Base-by-base conservation (phyloP, 2,888 invertebrate species). In the Colostygia pectinataria region DNA sequence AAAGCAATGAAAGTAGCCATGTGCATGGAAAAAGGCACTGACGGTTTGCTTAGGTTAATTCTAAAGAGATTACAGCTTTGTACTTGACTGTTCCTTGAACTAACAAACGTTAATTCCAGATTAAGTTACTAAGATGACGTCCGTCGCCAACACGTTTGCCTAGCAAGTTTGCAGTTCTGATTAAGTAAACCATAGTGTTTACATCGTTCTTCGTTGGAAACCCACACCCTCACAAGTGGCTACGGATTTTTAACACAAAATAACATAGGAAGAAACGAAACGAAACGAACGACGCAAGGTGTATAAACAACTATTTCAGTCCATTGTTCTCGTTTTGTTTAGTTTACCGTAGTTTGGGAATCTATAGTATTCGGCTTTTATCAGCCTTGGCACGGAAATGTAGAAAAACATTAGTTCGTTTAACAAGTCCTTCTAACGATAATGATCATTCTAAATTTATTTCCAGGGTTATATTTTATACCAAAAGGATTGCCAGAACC, bases 151-250 rank as follows among this genome's bases (percentile, higher is more conserved):
- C 31, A 49, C 47, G 47, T 57, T 57, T 52, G 50, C 43, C 41
- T 34, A 49, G 45, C 37, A 52, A 57, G 55, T 57, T 59, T 57
- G 48, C 49, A 40, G 40, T 57, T 48, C 33, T 43, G 55, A 57
- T 60, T 55, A 54, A 47, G 49, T 57, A 54, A 60, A 53, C 59
- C 59, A 47, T 49, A 39, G 10, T 55, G 55, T 53, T 49, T 43
- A 59, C 59, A 55, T 14, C 39, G 47, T 46, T 50, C 42, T 53
- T 56, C 52, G 43, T 29, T 31, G 14, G 39, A 45, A 37, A 51
- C 27, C 39, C 43, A 41, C 37, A 51, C 28, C 28, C 34, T 14
- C 38, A 32, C 36, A 40, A 29, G 39, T 28, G 20, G 28, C 20
- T 33, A 39, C 8, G 24, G 29, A 10, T 28, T 37, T 24, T 18